A percentile compares a stretch with the other conserved stretches of the same genome.
Conservation (phyloP, 2,797 vertebrate species). For the Argyrosomus regius region DNA sequence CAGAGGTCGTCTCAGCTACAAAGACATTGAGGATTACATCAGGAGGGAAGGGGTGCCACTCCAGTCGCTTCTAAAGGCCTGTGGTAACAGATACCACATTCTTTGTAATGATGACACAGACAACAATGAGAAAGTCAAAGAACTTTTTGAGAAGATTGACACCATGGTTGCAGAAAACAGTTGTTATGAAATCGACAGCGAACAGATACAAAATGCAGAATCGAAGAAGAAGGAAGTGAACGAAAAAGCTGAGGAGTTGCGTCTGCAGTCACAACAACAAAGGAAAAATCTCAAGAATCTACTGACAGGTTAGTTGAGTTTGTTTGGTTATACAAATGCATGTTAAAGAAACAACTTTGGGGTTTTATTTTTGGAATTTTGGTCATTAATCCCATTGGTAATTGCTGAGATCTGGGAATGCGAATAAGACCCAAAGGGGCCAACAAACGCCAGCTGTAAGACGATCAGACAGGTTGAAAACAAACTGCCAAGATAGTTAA, state of each 20-base stretch:
- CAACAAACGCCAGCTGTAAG: background rate
- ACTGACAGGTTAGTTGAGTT: background rate
- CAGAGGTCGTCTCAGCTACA: background rate
- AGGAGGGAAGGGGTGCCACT: conserved; percentile 1
- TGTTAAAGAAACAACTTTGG: background rate
- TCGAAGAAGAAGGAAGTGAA: background rate
- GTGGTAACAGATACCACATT: conserved; percentile 22
- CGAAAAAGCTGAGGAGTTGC: conserved; percentile 4
- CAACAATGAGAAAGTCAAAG: background rate
- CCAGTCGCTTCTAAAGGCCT: conserved; percentile 1
- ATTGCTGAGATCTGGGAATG: background rate
- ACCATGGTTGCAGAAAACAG: conserved; percentile 4
- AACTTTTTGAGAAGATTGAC: conserved; percentile 45
- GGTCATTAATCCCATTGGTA: background rate
- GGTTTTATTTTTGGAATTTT: background rate
- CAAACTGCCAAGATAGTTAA: too few relatives aligned
- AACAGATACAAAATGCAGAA: background rate
- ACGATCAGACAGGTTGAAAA: background rate
- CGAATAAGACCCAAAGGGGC: background rate
- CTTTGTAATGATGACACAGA: conserved; percentile 9
- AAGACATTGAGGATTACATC: conserved; percentile 32
- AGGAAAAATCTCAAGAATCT: conserved; percentile 20
- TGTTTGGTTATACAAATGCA: background rate
- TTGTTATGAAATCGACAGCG: conserved; percentile 5
- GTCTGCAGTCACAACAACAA: background rate